A percentile compares a stretch with the other conserved stretches of the same genome.
These are phyloP conservation scores for Cerastoderma edule DNA, from an alignment of 2,888 invertebrate genomes.

Conservation along the genomic window DNA sequence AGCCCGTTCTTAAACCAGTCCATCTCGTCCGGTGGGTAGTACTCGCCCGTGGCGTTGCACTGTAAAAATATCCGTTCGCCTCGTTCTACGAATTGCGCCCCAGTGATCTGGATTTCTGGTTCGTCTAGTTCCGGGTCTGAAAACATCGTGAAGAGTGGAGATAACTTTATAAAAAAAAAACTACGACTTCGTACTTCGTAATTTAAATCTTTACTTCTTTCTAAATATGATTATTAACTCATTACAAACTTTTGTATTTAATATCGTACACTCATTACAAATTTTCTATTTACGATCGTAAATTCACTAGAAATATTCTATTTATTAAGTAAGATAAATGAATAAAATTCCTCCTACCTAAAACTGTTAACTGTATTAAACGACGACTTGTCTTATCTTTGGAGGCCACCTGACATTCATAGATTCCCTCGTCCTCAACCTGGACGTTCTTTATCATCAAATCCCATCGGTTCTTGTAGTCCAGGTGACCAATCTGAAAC, in stretches of 20 bases:
- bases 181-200: too few species aligned
- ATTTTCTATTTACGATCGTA: too few species aligned
- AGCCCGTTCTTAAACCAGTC: slow-evolving; percentile 80
- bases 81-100: slow-evolving; percentile 75
- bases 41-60: slow-evolving; percentile 80
- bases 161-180: too few species aligned
- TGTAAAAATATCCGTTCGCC: slow-evolving; percentile 72
- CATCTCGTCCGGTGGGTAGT: slow-evolving; percentile 78
- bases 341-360: too few species aligned
- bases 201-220: too few species aligned
- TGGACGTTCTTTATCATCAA: slow-evolving; percentile 63
- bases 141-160: too few species aligned
- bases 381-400: slow-evolving; percentile 45
- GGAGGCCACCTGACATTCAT: slow-evolving; percentile 59
- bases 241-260: too few species aligned
- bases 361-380: slow-evolving; percentile 48
- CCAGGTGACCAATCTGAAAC: slow-evolving; percentile 56
- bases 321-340: too few species aligned
- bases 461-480: slow-evolving; percentile 60
- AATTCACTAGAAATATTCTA: too few species aligned
- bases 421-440: slow-evolving; percentile 53
- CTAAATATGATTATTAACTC: too few species aligned
- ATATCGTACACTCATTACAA: too few species aligned
- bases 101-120: slow-evolving; percentile 75
- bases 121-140: slow-evolving; percentile 47